A percentile compares a stretch with the other conserved stretches of the same genome.
Evolutionary conservation across 2,888 invertebrate genomes (phyloP).

Genomic region (Pammene aurita): DNA sequence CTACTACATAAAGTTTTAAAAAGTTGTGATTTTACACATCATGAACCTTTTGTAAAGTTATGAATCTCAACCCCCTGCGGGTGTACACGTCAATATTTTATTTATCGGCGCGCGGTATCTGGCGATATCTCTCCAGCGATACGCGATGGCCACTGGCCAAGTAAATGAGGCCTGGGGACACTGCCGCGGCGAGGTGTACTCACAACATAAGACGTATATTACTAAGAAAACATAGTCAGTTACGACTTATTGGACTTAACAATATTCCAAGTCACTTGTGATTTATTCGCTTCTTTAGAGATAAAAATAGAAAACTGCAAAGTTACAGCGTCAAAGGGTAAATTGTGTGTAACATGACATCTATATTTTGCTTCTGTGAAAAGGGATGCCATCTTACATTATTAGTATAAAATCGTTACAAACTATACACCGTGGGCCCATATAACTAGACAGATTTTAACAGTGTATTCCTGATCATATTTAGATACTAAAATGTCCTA

Average conservation of each 20-base stretch:
- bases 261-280: slow-evolving; percentile 43
- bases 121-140: slow-evolving; percentile 68
- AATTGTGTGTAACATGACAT: slow-evolving; percentile 13
- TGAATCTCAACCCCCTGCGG: slow-evolving; percentile 45
- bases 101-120: slow-evolving; percentile 72
- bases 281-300: slow-evolving; percentile 55
- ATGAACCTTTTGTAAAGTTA: background rate
- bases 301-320: slow-evolving; percentile 31
- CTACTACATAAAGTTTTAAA: too few species aligned
- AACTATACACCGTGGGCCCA: too few species aligned
- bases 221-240: background rate
- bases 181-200: slow-evolving; percentile 26
- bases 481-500: too few species aligned
- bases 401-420: too few species aligned
- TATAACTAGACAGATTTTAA: too few species aligned
- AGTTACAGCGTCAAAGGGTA: slow-evolving; percentile 12
- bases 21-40: too few species aligned
- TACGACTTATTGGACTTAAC: background rate
- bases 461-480: too few species aligned
- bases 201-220: slow-evolving; percentile 10
- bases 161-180: slow-evolving; percentile 67
- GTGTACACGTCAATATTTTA: slow-evolving; percentile 75
- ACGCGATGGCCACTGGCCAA: slow-evolving; percentile 55
- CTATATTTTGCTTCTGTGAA: slow-evolving; percentile 1
- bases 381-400: too few species aligned